These are phyloP conservation scores for Pycnomerus fuliginosus DNA, from an alignment of 2,888 invertebrate genomes.

Conservation along the genomic window DNA sequence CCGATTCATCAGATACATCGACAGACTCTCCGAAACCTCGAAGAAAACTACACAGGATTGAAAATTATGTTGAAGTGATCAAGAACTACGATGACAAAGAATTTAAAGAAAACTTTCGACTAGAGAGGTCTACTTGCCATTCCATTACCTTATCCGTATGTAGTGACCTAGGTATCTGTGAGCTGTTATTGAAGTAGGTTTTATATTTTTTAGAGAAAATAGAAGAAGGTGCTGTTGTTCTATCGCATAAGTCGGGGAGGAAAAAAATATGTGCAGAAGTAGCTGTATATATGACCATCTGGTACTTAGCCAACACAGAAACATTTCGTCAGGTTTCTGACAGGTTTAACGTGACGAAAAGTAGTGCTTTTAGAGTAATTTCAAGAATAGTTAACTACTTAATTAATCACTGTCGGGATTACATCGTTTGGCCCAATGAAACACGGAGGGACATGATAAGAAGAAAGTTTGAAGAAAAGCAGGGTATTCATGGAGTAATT, in stretches of 20 bases:
- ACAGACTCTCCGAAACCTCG: no score
- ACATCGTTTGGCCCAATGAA: conserved; percentile 2
- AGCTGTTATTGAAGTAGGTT: not conserved
- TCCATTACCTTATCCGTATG: conserved; percentile 8
- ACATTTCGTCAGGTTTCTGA: conserved; percentile 8
- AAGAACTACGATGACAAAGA: conserved; percentile 13
- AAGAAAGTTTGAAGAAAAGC: not conserved
- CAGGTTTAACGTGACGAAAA: conserved; percentile 8
- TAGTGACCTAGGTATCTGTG: not conserved
- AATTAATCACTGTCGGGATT: not conserved
- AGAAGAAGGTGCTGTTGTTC: conserved; percentile 9
- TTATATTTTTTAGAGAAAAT: conserved; percentile 16
- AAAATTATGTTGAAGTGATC: no score
- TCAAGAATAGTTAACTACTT: conserved; percentile 3
- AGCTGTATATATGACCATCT: conserved; percentile 4
- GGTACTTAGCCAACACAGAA: conserved; percentile 8
- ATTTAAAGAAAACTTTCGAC: conserved; percentile 18
- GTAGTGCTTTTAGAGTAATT: conserved; percentile 1
- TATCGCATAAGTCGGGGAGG: conserved; percentile 16
- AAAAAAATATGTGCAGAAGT: conserved; percentile 7
- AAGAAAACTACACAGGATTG: no score
- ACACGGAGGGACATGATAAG: no score
- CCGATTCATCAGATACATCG: no score
- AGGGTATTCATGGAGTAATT: conserved; percentile 3
- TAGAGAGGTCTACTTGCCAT: conserved; percentile 8